Evolutionary conservation across 2,888 invertebrate species (phyloP), one percentile per base, ranked within the genome.

Genomic region (Hetaerina titia): DNA sequence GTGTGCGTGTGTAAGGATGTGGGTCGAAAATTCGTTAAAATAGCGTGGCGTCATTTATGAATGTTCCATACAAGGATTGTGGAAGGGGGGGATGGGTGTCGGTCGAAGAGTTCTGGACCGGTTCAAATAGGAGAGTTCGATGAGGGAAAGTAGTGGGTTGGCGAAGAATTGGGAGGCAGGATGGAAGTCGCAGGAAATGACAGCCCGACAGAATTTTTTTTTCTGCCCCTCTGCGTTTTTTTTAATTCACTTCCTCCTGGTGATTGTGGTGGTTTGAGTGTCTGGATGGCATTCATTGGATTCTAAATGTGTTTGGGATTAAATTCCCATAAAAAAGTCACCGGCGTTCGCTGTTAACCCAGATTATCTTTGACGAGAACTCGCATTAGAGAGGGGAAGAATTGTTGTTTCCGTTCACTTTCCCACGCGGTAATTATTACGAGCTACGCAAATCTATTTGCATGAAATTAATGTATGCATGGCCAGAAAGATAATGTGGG

Each of bases 1-100:
- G n/a, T 13, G 81, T 31, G 81, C 11, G 81, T 22, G 69, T 22
- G 81, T 4, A 31, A 6, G 81, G 69, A 69, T 17, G 60, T 11
- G 11, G 81, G 31, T 81, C 31, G 81, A 81, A 81, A 81, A 22
- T 81, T 81, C 81, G 81, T 81, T 81, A 81, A 81, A 81, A 31
- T 8, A 22, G 8, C 31, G 81, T 81, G 81, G 31, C 81, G 81
- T 81, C 81, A 81, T 81, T 81, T 81, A 81, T 31, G 81, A 81
- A 81, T 81, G 31, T 31, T 81, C 81, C 81, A 13, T 81, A 81
- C 45, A 81, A 25, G 7, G 81, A 15, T 31, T 31, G 81, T 4
- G 60, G 60, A 45, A 45, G 45, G 45, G 45, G 45, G 11, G 1
- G 60, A 60, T 60, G 60, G 13, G 17, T 15, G 17, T 60, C 60